Evolutionary conservation across 2,797 vertebrate genomes (phyloP).

Genomic region (Gobio occitaniae): DNA sequence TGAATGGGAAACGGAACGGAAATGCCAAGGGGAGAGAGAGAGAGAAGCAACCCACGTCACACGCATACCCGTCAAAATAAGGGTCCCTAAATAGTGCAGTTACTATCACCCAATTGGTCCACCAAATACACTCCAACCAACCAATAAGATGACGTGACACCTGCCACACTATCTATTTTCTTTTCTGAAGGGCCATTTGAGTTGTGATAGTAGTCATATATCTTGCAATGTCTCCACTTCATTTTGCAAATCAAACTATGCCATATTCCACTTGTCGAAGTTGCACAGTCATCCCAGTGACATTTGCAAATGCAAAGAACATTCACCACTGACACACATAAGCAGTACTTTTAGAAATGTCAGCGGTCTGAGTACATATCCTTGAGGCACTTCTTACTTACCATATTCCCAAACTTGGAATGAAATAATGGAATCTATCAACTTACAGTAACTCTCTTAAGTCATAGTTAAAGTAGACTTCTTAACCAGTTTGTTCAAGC

Average conservation of each 20-base stretch:
- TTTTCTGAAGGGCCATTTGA: background rate
- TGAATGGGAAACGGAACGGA: too few species aligned
- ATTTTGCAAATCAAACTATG: background rate
- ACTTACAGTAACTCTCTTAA: background rate
- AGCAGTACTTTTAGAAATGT: constrained; percentile 18
- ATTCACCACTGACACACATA: background rate
- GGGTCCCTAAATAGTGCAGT: too few species aligned
- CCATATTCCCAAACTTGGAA: background rate
- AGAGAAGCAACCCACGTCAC: too few species aligned
- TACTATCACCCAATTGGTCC: too few species aligned
- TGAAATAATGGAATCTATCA: background rate
- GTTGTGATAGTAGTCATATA: background rate
- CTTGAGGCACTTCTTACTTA: constrained; percentile 5
- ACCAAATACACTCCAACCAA: too few species aligned
- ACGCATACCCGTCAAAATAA: too few species aligned
- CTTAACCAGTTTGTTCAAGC: background rate
- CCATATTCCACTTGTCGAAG: background rate
- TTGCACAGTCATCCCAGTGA: background rate
- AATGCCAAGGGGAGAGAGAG: too few species aligned
- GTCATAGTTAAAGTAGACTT: background rate
- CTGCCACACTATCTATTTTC: background rate
- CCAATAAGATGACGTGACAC: too few species aligned
- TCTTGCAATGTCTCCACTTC: background rate
- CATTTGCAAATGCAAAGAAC: background rate
- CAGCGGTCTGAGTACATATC: background rate